Conservation (phyloP, 2,888 invertebrate species). For the Xylocampa areola region DNA sequence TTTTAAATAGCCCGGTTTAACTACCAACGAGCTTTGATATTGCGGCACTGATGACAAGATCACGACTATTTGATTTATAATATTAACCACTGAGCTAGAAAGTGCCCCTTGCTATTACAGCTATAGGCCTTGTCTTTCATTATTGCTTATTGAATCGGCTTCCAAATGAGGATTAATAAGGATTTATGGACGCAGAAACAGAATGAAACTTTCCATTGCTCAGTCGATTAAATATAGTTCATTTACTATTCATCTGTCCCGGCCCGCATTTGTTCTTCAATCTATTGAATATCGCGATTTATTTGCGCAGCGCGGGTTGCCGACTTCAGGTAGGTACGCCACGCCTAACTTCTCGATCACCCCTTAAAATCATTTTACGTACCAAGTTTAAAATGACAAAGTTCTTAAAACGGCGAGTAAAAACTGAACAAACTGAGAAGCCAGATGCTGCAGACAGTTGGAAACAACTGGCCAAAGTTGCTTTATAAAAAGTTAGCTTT, state of each 20-base stretch:
- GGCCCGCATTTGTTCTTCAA: conserved; percentile 72
- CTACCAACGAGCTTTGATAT: conserved; percentile 74
- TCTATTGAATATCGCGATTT: conserved; percentile 58
- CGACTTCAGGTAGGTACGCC: conserved; percentile 25
- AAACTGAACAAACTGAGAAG: conserved; percentile 83
- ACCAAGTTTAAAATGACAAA: conserved; percentile 83
- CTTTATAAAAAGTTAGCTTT: conserved; percentile 87
- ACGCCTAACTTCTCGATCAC: conserved; percentile 46
- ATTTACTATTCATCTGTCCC: conserved; percentile 76
- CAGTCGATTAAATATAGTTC: conserved; percentile 71
- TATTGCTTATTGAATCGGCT: conserved; percentile 80
- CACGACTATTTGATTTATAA: conserved; percentile 83
- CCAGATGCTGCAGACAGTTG: conserved; percentile 88
- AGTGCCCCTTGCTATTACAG: conserved; percentile 74
- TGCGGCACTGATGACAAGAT: conserved; percentile 79
- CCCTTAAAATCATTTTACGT: conserved; percentile 72
- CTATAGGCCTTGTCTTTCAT: conserved; percentile 73
- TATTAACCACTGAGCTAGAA: conserved; percentile 72
- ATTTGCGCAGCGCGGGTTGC: conserved; percentile 27
- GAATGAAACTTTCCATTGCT: conserved; percentile 69
- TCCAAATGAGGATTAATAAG: conserved; percentile 83
- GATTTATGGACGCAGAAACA: conserved; percentile 76
- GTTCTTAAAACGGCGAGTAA: conserved; percentile 79
- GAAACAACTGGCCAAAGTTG: conserved; percentile 85
- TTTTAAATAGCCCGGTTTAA: conserved; percentile 76